Percentiles rank a stretch among this genome's conserved stretches.
Conservation (phyloP, 2,888 invertebrate species). For the Phortica okadai region DNA sequence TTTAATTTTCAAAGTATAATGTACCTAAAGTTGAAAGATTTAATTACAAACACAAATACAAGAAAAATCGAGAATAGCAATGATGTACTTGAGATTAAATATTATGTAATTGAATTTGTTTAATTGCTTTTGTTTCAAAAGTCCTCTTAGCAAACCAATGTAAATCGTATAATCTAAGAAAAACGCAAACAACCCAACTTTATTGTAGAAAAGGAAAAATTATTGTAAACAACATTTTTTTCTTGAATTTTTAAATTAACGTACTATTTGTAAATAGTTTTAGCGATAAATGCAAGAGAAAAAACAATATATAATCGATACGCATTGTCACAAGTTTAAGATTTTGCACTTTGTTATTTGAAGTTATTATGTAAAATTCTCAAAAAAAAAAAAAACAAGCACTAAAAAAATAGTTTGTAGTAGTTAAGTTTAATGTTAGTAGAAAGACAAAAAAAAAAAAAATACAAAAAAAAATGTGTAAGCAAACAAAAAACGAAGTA, state of each 20-base stretch:
- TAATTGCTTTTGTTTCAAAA: not conserved
- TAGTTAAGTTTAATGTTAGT: conserved; percentile 29
- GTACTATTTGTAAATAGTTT: conserved; percentile 16
- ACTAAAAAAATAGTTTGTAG: conserved; percentile 28
- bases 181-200: not conserved
- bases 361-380: conserved; percentile 26
- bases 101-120: not conserved
- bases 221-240: not conserved
- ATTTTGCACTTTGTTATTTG: conserved; percentile 38
- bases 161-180: not conserved
- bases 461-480: conserved; percentile 43
- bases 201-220: not conserved
- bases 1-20: not conserved
- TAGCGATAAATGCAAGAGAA: not conserved
- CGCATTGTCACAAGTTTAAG: conserved; percentile 32
- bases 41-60: not conserved
- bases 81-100: conserved; percentile 12
- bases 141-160: no score
- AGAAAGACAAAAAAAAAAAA: conserved; percentile 29
- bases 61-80: not conserved
- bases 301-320: conserved; percentile 10
- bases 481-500: conserved; percentile 37
- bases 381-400: not conserved
- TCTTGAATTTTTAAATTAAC: not conserved
- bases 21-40: not conserved